Evolutionary conservation across 2,797 vertebrate species (phyloP), one percentile per base, ranked within the genome.

Genomic region (Austrolebias charrua): DNA sequence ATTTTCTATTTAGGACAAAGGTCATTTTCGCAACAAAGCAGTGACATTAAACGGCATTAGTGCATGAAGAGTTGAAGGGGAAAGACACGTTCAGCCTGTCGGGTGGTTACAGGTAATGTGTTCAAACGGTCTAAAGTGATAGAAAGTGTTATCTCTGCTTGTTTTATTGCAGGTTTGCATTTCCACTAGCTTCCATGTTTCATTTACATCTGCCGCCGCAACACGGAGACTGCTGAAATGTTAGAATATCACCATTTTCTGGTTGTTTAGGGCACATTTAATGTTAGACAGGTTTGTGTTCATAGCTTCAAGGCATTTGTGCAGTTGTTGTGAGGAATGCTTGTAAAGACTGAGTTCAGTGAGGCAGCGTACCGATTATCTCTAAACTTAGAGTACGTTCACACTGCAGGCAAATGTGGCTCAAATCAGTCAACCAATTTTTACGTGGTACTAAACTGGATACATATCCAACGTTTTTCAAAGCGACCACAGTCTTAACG

Each of bases 101-200:
- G 28, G 6, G 5, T 52, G 24, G 20, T 31, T 52, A 1, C 3
- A 18, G 35, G 63, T 53, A n/a, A 5, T 56, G 20, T 47, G 9
- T 19, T 18, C 61, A 11, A 3, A 5, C 38, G 33, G 6, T 61
- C 1, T 42, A 4, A n/a, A 65, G 24, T 49, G 44, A 15, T 7
- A 16, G 8, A 42, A 18, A n/a, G 5, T 16, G 50, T 63, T 74
- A 73, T 70, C 63, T 63, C 12, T 40, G 18, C 35, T 49, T 54
- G 18, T 12, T 11, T 8, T 47, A 4, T 48, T 48, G 10, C 38
- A 18, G 13, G 70, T 79, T 79, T 68, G 55, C 48, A 70, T 72
- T 20, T 38, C 40, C 13, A 14, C 60, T 53, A 75, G 61, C 63
- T 33, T 58, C 56, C 60, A 62, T 18, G 4, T 50, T 45, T 47